phyloP scores from a whole-genome alignment of 2,888 invertebrate species.

The Nysson spinosus region DNA sequence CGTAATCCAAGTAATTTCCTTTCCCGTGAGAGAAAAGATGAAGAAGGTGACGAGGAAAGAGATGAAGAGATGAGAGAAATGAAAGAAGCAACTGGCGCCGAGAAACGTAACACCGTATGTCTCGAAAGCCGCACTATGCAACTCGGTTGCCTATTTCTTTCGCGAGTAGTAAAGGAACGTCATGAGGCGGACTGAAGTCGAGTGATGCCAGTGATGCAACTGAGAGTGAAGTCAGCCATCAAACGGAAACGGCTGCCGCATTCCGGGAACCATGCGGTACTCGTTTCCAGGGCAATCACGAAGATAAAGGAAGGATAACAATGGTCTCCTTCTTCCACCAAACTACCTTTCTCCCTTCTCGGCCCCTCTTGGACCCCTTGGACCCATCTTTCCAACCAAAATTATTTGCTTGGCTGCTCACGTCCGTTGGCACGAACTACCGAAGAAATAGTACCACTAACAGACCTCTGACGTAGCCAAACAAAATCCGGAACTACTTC shows the following conservation, averaged over 20 bases:
- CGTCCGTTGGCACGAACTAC: background rate
- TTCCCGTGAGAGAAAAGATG: background rate
- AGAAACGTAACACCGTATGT: background rate
- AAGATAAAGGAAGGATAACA: slow-evolving; percentile 13
- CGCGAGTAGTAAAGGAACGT: slow-evolving; percentile 29
- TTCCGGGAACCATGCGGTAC: slow-evolving; percentile 22
- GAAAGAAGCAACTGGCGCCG: background rate
- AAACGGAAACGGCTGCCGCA: slow-evolving; percentile 27
- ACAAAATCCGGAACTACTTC: background rate
- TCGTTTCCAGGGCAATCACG: slow-evolving; percentile 41
- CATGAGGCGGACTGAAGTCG: slow-evolving; percentile 28
- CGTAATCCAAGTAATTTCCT: background rate
- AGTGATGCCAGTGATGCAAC: slow-evolving; percentile 15
- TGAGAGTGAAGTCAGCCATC: slow-evolving; percentile 15
- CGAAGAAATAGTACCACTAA: slow-evolving; percentile 13
- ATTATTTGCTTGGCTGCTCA: slow-evolving; percentile 21
- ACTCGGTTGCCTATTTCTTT: background rate
- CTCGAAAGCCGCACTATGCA: background rate
- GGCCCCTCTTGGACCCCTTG: background rate
- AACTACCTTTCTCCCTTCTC: background rate
- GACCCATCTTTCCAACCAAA: background rate
- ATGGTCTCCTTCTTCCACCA: slow-evolving; percentile 6
- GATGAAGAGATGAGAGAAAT: background rate
- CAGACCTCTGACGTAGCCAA: background rate
- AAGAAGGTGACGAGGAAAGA: too few species aligned